Evolutionary conservation across 2,113 vertebrate genomes (phyloP).

Genomic region (Dromaius novaehollandiae): DNA sequence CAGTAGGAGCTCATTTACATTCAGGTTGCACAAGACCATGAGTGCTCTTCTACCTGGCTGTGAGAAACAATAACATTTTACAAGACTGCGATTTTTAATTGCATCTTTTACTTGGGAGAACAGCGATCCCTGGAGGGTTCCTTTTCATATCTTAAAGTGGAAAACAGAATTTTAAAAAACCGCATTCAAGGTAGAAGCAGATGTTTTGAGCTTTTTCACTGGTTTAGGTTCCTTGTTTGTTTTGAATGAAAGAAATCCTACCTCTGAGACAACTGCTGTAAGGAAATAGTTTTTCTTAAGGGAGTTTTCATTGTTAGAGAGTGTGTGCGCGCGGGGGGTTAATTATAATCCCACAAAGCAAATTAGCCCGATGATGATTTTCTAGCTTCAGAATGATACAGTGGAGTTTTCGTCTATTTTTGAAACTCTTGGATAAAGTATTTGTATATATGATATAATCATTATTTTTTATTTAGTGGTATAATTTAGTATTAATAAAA

Average conservation of each 20-base stretch:
- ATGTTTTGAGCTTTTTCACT: background rate
- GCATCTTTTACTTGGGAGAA: background rate
- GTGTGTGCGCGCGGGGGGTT: background rate
- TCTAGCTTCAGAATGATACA: background rate
- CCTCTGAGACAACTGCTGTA: background rate
- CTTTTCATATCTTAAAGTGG: background rate
- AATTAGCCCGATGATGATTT: background rate
- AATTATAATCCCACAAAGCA: background rate
- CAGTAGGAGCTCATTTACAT: background rate
- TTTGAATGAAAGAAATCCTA: background rate
- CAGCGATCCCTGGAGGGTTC: background rate
- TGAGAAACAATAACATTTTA: background rate
- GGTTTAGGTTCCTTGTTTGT: background rate
- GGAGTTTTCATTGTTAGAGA: background rate
- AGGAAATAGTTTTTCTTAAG: background rate
- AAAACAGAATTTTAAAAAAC: background rate
- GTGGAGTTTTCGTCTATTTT: background rate
- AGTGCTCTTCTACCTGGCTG: background rate
- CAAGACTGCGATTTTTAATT: constrained; percentile 35
- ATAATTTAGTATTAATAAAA: background rate
- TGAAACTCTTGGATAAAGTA: background rate
- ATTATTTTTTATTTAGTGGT: background rate
- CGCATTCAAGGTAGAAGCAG: background rate
- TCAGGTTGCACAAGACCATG: fast-evolving
- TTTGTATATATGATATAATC: background rate